Evolutionary conservation across 2,113 vertebrate genomes (phyloP).

Genomic region (Stictonetta naevosa): DNA sequence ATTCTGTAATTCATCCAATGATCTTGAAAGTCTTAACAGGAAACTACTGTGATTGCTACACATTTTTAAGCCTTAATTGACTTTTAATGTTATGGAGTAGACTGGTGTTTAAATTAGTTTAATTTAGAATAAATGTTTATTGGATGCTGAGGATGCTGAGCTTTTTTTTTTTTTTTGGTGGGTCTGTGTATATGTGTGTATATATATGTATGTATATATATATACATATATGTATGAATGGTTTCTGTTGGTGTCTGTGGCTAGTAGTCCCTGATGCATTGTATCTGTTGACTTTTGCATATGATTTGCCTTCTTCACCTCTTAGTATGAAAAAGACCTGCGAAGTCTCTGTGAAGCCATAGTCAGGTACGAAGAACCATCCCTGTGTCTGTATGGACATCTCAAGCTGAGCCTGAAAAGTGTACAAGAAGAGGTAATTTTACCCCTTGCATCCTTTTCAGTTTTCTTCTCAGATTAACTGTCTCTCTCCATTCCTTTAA

Average conservation of each 20-base stretch:
- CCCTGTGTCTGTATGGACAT: not conserved
- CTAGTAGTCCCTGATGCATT: not conserved
- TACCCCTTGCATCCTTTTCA: not conserved
- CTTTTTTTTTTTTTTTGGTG: not conserved
- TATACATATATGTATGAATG: not conserved
- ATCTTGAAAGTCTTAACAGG: not conserved
- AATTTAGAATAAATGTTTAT: not conserved
- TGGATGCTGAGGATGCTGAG: not conserved
- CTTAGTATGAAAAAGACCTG: not conserved
- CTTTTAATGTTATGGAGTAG: not conserved
- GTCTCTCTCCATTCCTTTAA: not conserved
- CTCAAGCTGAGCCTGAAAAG: not conserved
- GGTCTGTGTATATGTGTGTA: too few species aligned
- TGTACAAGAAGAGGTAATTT: conserved; percentile 46
- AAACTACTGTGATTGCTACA: not conserved
- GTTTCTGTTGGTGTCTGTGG: not conserved
- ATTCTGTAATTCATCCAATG: not conserved
- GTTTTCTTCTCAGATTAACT: not conserved
- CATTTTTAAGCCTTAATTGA: not conserved
- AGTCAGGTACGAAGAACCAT: not conserved
- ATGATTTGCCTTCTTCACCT: not conserved
- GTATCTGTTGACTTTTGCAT: not conserved
- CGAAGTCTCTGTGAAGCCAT: not conserved
- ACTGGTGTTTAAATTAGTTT: not conserved
- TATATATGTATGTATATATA: too few species aligned